Evolutionary conservation across 2,888 invertebrate species (phyloP).

Genomic region (Neoaliturus tenellus): DNA sequence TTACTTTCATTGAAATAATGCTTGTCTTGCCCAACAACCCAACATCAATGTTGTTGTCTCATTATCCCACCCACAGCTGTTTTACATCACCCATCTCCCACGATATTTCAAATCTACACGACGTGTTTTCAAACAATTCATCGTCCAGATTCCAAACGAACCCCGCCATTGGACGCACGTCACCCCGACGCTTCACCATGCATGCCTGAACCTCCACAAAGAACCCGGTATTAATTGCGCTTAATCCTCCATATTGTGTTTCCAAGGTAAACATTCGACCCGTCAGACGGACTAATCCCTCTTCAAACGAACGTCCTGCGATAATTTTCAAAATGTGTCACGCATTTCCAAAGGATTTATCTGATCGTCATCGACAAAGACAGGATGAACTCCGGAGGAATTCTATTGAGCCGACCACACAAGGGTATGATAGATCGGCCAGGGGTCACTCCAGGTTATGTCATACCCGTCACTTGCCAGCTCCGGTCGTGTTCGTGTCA

Average conservation of each 20-base stretch:
- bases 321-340: slow-evolving; percentile 11
- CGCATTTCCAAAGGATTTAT: neutral
- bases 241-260: slow-evolving; percentile 29
- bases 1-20: too few relatives aligned
- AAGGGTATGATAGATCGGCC: slow-evolving; percentile 5
- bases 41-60: too few relatives aligned
- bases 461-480: neutral
- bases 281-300: slow-evolving; percentile 18
- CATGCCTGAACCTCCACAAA: slow-evolving; percentile 29
- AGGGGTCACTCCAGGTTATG: neutral
- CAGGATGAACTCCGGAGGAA: neutral
- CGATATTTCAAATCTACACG: neutral
- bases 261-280: slow-evolving; percentile 12
- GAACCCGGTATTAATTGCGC: slow-evolving; percentile 40
- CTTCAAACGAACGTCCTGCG: slow-evolving; percentile 15
- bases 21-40: too few relatives aligned
- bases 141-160: neutral
- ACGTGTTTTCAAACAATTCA: neutral
- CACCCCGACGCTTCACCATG: neutral
- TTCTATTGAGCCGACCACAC: neutral
- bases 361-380: slow-evolving; percentile 22
- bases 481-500: slow-evolving; percentile 8
- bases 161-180: neutral
- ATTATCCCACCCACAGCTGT: too few relatives aligned
- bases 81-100: too few relatives aligned